Evolutionary conservation across 2,888 invertebrate species (phyloP).

Genomic region (Camptogramma bilineatum): DNA sequence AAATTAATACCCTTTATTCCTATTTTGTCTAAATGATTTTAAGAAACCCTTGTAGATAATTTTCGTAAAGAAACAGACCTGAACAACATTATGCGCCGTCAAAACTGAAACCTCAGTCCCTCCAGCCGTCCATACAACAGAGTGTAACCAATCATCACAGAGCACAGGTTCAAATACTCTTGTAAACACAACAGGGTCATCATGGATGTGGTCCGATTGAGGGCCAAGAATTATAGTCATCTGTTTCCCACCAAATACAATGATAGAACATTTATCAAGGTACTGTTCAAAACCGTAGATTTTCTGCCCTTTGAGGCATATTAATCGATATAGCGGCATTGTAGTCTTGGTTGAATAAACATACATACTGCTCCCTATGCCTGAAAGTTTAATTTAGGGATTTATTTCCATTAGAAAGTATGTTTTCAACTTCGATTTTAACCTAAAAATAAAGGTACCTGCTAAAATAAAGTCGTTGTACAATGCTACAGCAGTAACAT

Average conservation of each 20-base stretch:
- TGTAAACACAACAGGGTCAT: constrained; percentile 38
- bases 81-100: constrained; percentile 88
- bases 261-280: constrained; percentile 54
- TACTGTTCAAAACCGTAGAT: constrained; percentile 83
- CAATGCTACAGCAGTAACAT: constrained; percentile 83
- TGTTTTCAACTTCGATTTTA: constrained; percentile 33
- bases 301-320: constrained; percentile 78
- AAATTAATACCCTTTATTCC: too few relatives aligned
- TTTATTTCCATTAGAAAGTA: not conserved
- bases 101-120: constrained; percentile 83
- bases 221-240: constrained; percentile 61
- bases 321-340: constrained; percentile 52
- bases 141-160: constrained; percentile 88
- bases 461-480: constrained; percentile 68
- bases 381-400: constrained; percentile 60
- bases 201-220: constrained; percentile 24
- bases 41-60: too few relatives aligned
- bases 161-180: constrained; percentile 54
- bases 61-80: too few relatives aligned
- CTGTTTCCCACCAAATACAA: constrained; percentile 86
- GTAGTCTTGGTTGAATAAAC: constrained; percentile 58
- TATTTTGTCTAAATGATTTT: too few relatives aligned
- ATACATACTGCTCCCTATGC: constrained; percentile 80
- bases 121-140: constrained; percentile 79
- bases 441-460: constrained; percentile 64